Evolutionary conservation across 2,113 vertebrate genomes (phyloP).

Genomic region (Cyphomyrus plagiostoma): DNA sequence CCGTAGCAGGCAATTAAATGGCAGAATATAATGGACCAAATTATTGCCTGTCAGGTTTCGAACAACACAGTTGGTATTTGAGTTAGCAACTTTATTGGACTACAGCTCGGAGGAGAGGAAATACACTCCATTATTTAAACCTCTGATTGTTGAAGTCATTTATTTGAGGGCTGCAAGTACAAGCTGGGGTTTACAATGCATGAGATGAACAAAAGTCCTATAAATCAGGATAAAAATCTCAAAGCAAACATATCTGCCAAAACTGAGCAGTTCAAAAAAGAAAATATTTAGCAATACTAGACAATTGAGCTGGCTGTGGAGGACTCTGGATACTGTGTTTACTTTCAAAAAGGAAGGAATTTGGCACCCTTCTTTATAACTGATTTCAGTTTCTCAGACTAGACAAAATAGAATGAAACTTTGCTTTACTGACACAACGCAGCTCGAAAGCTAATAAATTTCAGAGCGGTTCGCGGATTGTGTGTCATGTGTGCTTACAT

Average conservation of each 20-base stretch:
- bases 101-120: conserved; percentile 87
- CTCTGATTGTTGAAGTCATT: conserved; percentile 87
- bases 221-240: conserved; percentile 88
- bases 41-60: conserved; percentile 95
- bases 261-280: conserved; percentile 79
- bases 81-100: conserved; percentile 94
- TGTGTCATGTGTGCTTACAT: background rate
- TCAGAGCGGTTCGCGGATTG: background rate
- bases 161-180: conserved; percentile 78
- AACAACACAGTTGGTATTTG: conserved; percentile 97
- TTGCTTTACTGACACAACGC: no score
- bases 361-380: conserved; percentile 38
- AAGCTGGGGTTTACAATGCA: conserved; percentile 83
- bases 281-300: conserved; percentile 78
- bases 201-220: conserved; percentile 81
- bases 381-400: conserved; percentile 27
- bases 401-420: conserved; percentile 9
- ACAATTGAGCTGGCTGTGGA: conserved; percentile 76
- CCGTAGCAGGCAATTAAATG: conserved; percentile 94
- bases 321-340: conserved; percentile 66
- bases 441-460: background rate
- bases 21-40: conserved; percentile 96
- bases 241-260: conserved; percentile 82
- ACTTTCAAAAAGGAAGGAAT: conserved; percentile 39
- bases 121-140: conserved; percentile 91